Conservation (phyloP, 2,888 invertebrate species). For the Periphyllus acericola region DNA sequence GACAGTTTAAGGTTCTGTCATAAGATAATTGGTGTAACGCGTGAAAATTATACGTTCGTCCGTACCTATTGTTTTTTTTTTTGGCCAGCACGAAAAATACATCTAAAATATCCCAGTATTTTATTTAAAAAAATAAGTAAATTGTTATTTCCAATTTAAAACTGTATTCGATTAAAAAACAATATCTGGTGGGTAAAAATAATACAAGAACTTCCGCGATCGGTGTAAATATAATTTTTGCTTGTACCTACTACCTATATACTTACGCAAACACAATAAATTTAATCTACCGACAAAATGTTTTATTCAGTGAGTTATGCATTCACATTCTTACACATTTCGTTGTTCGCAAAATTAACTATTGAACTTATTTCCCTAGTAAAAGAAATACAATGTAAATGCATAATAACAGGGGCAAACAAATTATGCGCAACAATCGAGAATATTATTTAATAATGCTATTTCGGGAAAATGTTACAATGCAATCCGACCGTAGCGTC, state of each 20-base stretch:
- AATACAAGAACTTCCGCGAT: background rate
- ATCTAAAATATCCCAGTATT: no score
- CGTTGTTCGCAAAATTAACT: background rate
- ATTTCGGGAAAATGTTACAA: background rate
- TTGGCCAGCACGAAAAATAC: no score
- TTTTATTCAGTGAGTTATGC: background rate
- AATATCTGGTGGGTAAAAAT: background rate
- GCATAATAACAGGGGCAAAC: background rate
- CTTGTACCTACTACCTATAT: background rate
- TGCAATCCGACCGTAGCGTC: no score
- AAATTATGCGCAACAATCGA: background rate
- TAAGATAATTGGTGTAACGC: no score
- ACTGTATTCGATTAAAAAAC: no score
- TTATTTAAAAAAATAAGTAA: no score
- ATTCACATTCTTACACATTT: background rate
- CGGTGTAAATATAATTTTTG: background rate
- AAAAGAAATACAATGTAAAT: background rate
- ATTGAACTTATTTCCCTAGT: background rate
- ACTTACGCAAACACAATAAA: background rate
- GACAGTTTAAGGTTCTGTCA: no score
- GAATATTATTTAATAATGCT: background rate
- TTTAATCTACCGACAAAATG: background rate
- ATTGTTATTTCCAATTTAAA: no score
- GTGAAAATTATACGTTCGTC: no score
- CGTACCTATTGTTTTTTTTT: no score